Evolutionary conservation across 2,797 vertebrate genomes (phyloP).

Genomic region (Syngnathus acus): DNA sequence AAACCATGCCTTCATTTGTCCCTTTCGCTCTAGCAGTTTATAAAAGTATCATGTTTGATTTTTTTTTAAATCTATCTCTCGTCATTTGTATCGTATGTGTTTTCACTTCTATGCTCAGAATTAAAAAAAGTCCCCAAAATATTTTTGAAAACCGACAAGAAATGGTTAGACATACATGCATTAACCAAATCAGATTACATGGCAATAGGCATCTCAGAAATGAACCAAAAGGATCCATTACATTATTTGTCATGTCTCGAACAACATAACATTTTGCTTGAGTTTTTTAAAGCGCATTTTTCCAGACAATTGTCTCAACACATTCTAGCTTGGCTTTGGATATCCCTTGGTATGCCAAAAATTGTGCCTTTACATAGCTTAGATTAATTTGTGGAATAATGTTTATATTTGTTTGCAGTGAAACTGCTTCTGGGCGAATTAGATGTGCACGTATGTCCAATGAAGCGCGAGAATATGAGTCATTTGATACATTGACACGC

Average conservation of each 20-base stretch:
- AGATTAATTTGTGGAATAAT: background rate
- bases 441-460: background rate
- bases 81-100: no score
- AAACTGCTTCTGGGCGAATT: background rate
- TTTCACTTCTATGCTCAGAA: background rate
- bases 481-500: slow-evolving; percentile 33
- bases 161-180: slow-evolving; percentile 19
- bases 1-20: slow-evolving; percentile 14
- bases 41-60: background rate
- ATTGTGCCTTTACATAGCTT: background rate
- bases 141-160: slow-evolving; percentile 23
- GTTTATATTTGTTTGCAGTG: background rate
- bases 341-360: background rate
- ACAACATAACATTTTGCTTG: background rate
- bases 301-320: background rate
- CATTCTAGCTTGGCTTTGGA: background rate
- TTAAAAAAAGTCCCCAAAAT: background rate
- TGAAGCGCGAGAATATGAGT: slow-evolving; percentile 17
- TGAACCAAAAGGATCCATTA: slow-evolving; percentile 31
- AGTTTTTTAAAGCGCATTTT: background rate
- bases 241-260: background rate
- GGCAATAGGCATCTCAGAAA: slow-evolving; percentile 58
- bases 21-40: slow-evolving; percentile 5
- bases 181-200: slow-evolving; percentile 33
- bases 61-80: background rate